A percentile compares a stretch with the other conserved stretches of the same genome.
phyloP scores from a whole-genome alignment of 2,888 invertebrate genomes.

The Rhorus exstirpatorius region DNA sequence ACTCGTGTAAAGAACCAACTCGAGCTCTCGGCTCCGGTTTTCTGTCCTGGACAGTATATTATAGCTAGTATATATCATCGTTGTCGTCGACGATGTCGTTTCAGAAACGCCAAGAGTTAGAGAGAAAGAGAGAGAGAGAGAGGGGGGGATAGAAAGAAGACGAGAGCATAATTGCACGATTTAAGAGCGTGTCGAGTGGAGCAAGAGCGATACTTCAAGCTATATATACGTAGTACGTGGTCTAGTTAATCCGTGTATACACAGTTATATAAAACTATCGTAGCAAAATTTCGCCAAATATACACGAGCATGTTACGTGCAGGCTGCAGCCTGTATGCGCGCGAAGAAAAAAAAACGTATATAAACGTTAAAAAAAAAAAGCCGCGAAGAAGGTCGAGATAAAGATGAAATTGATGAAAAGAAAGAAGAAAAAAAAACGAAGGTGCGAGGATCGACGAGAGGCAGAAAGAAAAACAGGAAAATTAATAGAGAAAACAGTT shows the following conservation, averaged over 20 bases:
- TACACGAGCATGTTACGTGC: neutral
- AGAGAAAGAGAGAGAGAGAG: conserved; percentile 43
- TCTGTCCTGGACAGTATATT: conserved; percentile 46
- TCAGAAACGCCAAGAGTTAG: conserved; percentile 49
- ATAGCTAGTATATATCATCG: conserved; percentile 44
- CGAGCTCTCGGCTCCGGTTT: conserved; percentile 57
- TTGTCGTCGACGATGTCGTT: conserved; percentile 52
- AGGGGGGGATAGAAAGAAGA: conserved; percentile 42
- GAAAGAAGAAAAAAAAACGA: conserved; percentile 9
- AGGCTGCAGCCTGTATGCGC: conserved; percentile 6
- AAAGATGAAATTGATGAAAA: conserved; percentile 16
- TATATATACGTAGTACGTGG: conserved; percentile 46
- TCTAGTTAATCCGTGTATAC: conserved; percentile 63
- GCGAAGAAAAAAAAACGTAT: conserved; percentile 8
- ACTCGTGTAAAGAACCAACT: conserved; percentile 57
- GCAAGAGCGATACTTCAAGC: conserved; percentile 63
- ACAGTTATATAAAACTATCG: conserved; percentile 32
- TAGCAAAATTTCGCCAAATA: conserved; percentile 19
- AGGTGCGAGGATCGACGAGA: conserved; percentile 1
- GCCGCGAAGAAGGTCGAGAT: conserved; percentile 18
- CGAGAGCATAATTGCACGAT: conserved; percentile 68
- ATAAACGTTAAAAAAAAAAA: conserved; percentile 1
- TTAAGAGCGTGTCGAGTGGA: conserved; percentile 66
- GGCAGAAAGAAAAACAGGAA: conserved; percentile 12
- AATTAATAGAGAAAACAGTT: conserved; percentile 19